Evolutionary conservation across 2,888 invertebrate species (phyloP).

Genomic region (Hydrotaea diabolus): DNA sequence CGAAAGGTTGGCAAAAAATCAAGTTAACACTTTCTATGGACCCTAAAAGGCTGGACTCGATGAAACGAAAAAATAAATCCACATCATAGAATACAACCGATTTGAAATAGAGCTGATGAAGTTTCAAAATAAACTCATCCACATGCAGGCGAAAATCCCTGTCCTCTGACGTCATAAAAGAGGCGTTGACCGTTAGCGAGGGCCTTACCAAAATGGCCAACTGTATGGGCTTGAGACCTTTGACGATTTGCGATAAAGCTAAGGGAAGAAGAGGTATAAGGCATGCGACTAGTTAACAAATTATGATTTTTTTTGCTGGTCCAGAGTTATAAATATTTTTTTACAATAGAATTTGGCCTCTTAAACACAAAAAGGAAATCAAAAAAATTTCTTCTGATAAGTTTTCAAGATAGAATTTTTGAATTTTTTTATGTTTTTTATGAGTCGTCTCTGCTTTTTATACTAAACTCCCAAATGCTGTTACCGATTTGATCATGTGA

Average conservation of each 20-base stretch:
- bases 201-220: slow-evolving; percentile 73
- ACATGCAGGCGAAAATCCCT: slow-evolving; percentile 72
- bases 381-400: too few species aligned
- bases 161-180: slow-evolving; percentile 19
- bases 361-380: too few species aligned
- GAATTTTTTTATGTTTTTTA: too few species aligned
- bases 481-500: too few species aligned
- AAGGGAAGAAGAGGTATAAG: slow-evolving; percentile 21
- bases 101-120: slow-evolving; percentile 76
- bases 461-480: too few species aligned
- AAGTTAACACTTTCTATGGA: slow-evolving; percentile 79
- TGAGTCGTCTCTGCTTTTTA: too few species aligned
- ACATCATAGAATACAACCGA: slow-evolving; percentile 77
- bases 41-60: slow-evolving; percentile 75
- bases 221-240: slow-evolving; percentile 75
- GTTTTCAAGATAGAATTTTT: too few species aligned
- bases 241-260: slow-evolving; percentile 79
- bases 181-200: neutral
- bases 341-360: too few species aligned
- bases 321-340: too few species aligned
- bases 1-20: slow-evolving; percentile 76
- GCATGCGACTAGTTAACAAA: neutral
- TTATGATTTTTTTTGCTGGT: too few species aligned
- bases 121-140: slow-evolving; percentile 76
- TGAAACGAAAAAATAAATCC: slow-evolving; percentile 76